These are phyloP conservation scores for Heteromyza rotundicornis DNA, from an alignment of 2,888 invertebrate genomes.

Conservation along the genomic window DNA sequence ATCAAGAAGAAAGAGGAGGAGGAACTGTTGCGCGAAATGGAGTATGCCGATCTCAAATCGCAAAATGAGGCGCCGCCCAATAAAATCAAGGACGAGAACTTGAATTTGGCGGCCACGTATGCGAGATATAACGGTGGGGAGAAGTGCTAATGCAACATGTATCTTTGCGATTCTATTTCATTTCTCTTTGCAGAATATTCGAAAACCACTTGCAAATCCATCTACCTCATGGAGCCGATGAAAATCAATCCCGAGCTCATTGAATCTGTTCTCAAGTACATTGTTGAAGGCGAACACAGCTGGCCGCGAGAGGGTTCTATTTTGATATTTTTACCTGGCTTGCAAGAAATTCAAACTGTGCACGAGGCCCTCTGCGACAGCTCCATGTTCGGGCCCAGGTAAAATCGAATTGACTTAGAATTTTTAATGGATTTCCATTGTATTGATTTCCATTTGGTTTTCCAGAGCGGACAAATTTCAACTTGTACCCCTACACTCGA, in stretches of 20 bases:
- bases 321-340: constrained; percentile 79
- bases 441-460: not conserved
- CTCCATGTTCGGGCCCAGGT: constrained; percentile 70
- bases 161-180: constrained; percentile 12
- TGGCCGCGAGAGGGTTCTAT: constrained; percentile 71
- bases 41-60: constrained; percentile 68
- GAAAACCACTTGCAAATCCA: constrained; percentile 72
- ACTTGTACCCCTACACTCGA: constrained; percentile 85
- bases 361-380: constrained; percentile 74
- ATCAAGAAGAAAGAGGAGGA: constrained; percentile 68
- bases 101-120: constrained; percentile 71
- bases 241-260: constrained; percentile 80
- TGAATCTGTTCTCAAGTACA: constrained; percentile 73
- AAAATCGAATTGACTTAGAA: not conserved
- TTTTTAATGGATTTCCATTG: not conserved
- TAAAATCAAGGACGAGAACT: constrained; percentile 73
- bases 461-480: constrained; percentile 68
- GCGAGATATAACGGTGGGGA: constrained; percentile 69
- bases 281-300: constrained; percentile 72
- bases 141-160: too few relatives aligned
- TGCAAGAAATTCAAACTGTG: constrained; percentile 77
- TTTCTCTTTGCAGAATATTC: constrained; percentile 64
- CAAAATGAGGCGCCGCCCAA: constrained; percentile 67
- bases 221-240: constrained; percentile 78
- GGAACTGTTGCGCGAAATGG: constrained; percentile 70